Evolutionary conservation across 2,888 invertebrate species (phyloP).

Genomic region (Hirtodrosophila duncani): DNA sequence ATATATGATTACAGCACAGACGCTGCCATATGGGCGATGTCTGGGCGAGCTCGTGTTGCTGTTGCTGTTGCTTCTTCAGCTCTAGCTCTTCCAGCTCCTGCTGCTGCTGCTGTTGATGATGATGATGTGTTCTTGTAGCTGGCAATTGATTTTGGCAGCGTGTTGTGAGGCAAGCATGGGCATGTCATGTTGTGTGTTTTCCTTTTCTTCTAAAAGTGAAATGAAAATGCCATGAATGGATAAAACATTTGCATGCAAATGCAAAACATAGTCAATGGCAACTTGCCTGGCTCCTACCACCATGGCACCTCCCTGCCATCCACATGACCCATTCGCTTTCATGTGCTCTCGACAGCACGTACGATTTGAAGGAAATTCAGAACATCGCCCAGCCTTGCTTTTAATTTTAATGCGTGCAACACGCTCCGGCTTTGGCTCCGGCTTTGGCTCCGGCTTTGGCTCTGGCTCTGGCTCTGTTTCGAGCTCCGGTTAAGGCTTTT

Average conservation of each 20-base stretch:
- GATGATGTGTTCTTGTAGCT: slow-evolving; percentile 11
- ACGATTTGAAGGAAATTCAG: slow-evolving; percentile 14
- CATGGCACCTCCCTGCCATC: not conserved
- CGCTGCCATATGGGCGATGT: slow-evolving; percentile 22
- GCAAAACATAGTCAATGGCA: slow-evolving; percentile 51
- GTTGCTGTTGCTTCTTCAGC: too few species aligned
- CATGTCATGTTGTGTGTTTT: too few species aligned
- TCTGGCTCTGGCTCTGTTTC: too few species aligned
- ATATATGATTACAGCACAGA: slow-evolving; percentile 30
- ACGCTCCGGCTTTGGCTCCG: slow-evolving; percentile 59
- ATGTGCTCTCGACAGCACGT: slow-evolving; percentile 5
- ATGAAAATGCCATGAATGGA: slow-evolving; percentile 29
- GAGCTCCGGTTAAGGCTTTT: too few species aligned
- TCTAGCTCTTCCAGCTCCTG: too few species aligned
- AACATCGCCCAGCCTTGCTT: slow-evolving; percentile 42
- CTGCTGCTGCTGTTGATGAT: too few species aligned
- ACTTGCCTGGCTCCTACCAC: not conserved
- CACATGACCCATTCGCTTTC: not conserved
- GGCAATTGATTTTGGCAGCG: slow-evolving; percentile 40
- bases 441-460: too few species aligned
- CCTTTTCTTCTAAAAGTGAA: slow-evolving; percentile 9
- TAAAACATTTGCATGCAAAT: slow-evolving; percentile 65
- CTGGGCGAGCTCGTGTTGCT: too few species aligned
- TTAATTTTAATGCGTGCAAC: slow-evolving; percentile 72
- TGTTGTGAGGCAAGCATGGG: too few species aligned